These are phyloP conservation scores for Drosophila sordidapex DNA, from an alignment of 2,888 invertebrate genomes.

Conservation along the genomic window DNA sequence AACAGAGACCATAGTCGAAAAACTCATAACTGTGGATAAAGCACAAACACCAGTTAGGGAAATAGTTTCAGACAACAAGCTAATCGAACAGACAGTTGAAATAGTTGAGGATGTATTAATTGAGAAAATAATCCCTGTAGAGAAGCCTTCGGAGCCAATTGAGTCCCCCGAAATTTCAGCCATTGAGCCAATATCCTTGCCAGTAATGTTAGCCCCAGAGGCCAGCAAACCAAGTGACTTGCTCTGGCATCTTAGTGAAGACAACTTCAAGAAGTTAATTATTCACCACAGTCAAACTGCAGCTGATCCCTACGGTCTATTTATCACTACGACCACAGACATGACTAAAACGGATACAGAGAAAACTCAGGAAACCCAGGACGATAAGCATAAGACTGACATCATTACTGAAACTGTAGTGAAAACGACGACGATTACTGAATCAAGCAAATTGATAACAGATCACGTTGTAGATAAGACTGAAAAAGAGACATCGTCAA, in stretches of 20 bases:
- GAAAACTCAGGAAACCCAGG: conserved; percentile 71
- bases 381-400: conserved; percentile 79
- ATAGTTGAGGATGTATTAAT: conserved; percentile 1
- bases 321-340: conserved; percentile 36
- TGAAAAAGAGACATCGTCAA: conserved; percentile 72
- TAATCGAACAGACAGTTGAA: conserved; percentile 11
- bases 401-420: conserved; percentile 72
- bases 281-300: conserved; percentile 46
- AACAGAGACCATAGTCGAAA: conserved; percentile 5
- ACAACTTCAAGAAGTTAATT: conserved; percentile 60
- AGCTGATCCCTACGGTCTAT: conserved; percentile 45
- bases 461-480: conserved; percentile 73
- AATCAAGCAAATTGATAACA: conserved; percentile 57
- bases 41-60: conserved; percentile 22
- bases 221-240: conserved; percentile 41
- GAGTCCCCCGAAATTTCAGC: conserved; percentile 2
- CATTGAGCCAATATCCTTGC: conserved; percentile 11
- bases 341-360: conserved; percentile 32
- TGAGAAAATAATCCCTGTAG: conserved; percentile 7
- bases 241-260: conserved; percentile 69
- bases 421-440: conserved; percentile 66
- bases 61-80: conserved; percentile 2
- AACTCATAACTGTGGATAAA: conserved; percentile 6
- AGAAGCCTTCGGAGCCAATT: conserved; percentile 4
- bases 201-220: conserved; percentile 2